phyloP scores from a whole-genome alignment of 1,140 invertebrate species.

The Mycetomoellerius zeteki region DNA sequence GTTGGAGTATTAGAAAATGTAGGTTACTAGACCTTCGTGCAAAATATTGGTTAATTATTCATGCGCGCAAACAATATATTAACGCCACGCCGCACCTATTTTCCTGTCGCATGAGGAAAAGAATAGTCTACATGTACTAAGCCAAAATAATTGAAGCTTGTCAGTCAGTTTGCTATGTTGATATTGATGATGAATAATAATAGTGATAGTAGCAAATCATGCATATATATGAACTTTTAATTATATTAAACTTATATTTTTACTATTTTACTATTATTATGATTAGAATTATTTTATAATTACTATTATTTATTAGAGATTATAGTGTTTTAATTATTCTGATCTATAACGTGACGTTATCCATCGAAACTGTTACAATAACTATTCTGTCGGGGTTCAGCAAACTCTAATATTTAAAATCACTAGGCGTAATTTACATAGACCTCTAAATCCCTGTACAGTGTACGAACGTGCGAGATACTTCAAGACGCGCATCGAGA shows the following conservation, averaged over 20 bases:
- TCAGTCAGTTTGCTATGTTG: not conserved
- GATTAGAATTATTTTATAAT: not conserved
- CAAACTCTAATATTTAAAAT: not conserved
- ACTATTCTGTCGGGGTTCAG: not conserved
- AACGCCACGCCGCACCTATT: slow-evolving; percentile 16
- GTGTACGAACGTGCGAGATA: slow-evolving; percentile 33
- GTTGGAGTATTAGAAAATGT: slow-evolving; percentile 38
- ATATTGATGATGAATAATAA: slow-evolving; percentile 17
- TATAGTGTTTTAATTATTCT: not conserved
- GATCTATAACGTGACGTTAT: not conserved
- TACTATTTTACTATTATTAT: not conserved
- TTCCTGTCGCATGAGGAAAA: slow-evolving; percentile 30
- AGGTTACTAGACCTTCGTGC: slow-evolving; percentile 30
- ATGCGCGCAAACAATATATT: not conserved
- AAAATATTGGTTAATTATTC: slow-evolving; percentile 20
- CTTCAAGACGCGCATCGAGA: slow-evolving; percentile 23
- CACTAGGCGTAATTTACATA: slow-evolving; percentile 27
- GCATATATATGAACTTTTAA: not conserved
- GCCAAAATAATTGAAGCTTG: not conserved
- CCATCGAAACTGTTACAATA: not conserved
- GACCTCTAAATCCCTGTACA: slow-evolving; percentile 2
- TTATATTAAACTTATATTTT: slow-evolving; percentile 4
- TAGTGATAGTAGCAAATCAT: not conserved
- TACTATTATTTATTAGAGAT: not conserved
- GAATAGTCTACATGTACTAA: not conserved